phyloP scores from a whole-genome alignment of 1,140 invertebrate species.

The Parasteatoda tepidariorum region DNA sequence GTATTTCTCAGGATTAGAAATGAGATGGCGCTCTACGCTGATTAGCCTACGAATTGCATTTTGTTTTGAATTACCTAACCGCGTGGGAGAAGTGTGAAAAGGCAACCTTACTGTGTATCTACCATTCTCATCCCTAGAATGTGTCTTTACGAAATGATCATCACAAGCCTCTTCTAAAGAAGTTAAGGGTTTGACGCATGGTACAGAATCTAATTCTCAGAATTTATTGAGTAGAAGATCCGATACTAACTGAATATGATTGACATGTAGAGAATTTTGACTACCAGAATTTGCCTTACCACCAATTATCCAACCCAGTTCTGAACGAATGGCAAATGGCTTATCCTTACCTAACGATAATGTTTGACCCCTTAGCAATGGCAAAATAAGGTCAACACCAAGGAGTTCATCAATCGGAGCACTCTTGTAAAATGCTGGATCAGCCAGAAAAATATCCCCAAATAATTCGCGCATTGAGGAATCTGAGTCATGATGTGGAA shows the following conservation, averaged over 20 bases:
- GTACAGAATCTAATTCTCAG: neutral
- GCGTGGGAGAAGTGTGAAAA: neutral
- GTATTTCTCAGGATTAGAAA: neutral
- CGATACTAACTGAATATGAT: neutral
- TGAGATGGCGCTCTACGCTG: neutral
- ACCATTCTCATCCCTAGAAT: constrained; percentile 11
- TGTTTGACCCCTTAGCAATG: neutral
- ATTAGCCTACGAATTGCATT: constrained; percentile 1
- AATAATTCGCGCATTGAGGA: neutral
- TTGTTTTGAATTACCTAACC: neutral
- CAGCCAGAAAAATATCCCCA: neutral
- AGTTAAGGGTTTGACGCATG: neutral
- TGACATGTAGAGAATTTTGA: neutral
- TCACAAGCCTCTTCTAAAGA: neutral
- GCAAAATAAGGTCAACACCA: neutral
- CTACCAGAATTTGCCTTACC: neutral
- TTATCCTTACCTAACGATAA: neutral
- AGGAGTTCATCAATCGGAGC: constrained; percentile 1
- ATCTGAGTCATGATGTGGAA: neutral
- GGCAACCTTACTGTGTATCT: neutral
- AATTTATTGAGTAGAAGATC: neutral
- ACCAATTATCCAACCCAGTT: constrained; percentile 11
- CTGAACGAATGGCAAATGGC: neutral
- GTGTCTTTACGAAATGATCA: constrained; percentile 1
- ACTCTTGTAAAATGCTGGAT: constrained; percentile 17